Base-by-base conservation (phyloP, 1,140 invertebrate genomes). In the Campoletis sonorensis region DNA sequence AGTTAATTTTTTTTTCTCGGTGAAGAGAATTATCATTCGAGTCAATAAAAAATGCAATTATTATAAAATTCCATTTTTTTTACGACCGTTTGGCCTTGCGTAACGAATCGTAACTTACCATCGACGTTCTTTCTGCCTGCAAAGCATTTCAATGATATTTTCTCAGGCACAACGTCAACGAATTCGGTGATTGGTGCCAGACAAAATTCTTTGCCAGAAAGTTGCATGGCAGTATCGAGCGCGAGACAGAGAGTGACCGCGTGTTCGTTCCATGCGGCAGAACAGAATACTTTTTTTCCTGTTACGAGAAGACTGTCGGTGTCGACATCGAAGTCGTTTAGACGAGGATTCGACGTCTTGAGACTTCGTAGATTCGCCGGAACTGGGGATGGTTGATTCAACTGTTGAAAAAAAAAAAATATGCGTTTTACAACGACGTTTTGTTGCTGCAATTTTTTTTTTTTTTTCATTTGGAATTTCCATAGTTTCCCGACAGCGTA, bases 131-230 rank as follows among this genome's bases (percentile, higher is more conserved):
- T 93, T 68, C 92, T 92, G 1, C 93, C 91, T 10, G 21, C 83
- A 88, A 40, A 90, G 89, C 18, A 91, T 87, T 79, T 90, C 91
- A 2, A 92, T 90, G 5, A 88, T 84, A 95, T 94, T 83, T 95
- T 93, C 26, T 93, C 91, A 16, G 96, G 95, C 33, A 96, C 94
- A 81, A 95, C 88, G 86, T 97, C 96, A 85, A 94, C 95, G 89
- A 97, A 97, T 88, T 96, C 95, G 10, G 95, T 95, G 40, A 97
- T 93, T 7, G 96, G 95, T 80, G 93, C 93, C 70, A 97, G 91
- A 86, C 93, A 94, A 85, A 95, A 93, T 85, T 92, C 91, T 75
- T 90, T 91, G 40, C 87, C 82, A 1, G 90, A 88, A 68, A 89
- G 86, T 76, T 88, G 89, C 81, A 90, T 85, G 10, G 88, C 86